Percentiles rank a stretch among this genome's conserved stretches.
Evolutionary conservation across 1,140 invertebrate genomes (phyloP).

Genomic region (Ceratosolen fusciceps): DNA sequence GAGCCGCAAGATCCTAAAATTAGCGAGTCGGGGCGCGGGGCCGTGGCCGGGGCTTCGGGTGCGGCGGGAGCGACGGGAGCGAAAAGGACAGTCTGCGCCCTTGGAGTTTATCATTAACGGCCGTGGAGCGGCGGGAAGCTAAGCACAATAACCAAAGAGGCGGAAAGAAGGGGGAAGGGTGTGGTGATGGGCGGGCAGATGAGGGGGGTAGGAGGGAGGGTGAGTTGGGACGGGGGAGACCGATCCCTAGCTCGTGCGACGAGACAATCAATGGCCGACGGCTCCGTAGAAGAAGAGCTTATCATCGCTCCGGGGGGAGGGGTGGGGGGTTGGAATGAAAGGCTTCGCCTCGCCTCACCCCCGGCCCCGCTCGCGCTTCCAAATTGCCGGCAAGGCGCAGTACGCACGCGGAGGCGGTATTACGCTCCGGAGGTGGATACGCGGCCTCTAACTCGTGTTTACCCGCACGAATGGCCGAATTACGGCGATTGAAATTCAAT

Average conservation of each 20-base stretch:
- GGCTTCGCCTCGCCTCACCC: background rate
- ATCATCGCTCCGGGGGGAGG: conserved; percentile 41
- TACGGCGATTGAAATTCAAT: conserved; percentile 69
- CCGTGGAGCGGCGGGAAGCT: too few relatives aligned
- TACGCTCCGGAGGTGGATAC: conserved; percentile 34
- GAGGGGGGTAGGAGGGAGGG: too few relatives aligned
- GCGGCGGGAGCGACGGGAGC: background rate
- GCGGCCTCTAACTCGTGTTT: conserved; percentile 48
- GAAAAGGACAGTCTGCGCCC: background rate
- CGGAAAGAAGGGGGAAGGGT: too few relatives aligned
- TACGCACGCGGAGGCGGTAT: conserved; percentile 47
- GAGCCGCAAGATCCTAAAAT: conserved; percentile 7
- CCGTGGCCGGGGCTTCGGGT: too few relatives aligned
- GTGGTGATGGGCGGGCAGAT: too few relatives aligned
- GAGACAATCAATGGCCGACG: conserved; percentile 25
- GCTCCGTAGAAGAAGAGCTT: conserved; percentile 35
- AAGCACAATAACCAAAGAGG: too few relatives aligned
- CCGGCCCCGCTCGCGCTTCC: background rate
- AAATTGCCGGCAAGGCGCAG: conserved; percentile 25
- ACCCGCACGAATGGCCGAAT: conserved; percentile 61
- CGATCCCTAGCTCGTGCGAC: conserved; percentile 4
- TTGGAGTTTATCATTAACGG: conserved; percentile 2
- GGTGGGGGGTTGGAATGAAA: too few relatives aligned
- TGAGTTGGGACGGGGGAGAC: background rate
- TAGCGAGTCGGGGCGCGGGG: background rate